These are phyloP conservation scores for Brachionichthys hirsutus DNA, from an alignment of 2,113 vertebrate genomes.

Conservation along the genomic window DNA sequence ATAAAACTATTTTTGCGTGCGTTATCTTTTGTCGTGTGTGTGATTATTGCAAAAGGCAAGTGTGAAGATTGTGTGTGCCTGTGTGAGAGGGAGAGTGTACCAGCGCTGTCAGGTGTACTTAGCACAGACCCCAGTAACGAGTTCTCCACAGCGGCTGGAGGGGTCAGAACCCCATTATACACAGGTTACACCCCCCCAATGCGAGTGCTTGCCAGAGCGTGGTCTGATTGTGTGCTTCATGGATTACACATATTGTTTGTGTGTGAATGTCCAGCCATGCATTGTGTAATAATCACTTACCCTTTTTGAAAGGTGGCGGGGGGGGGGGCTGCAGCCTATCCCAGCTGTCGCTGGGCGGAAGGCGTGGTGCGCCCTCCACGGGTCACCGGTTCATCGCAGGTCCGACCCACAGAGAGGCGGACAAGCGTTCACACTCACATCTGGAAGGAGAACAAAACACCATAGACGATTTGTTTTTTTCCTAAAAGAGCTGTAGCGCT, in stretches of 20 bases:
- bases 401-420: no score
- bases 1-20: neutral
- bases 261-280: neutral
- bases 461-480: no score
- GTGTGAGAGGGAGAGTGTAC: neutral
- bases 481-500: no score
- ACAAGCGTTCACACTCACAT: no score
- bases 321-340: no score
- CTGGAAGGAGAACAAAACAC: no score
- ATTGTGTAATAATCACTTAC: no score
- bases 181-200: constrained; percentile 18
- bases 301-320: no score
- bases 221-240: constrained; percentile 23
- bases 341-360: no score
- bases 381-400: no score
- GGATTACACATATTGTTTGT: neutral
- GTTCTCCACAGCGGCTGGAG: constrained; percentile 38
- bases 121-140: constrained; percentile 43
- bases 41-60: neutral
- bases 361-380: no score
- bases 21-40: neutral
- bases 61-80: constrained; percentile 3
- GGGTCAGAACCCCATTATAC: constrained; percentile 42
- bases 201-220: constrained; percentile 5
- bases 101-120: constrained; percentile 38